phyloP scores from a whole-genome alignment of 2,113 vertebrate genomes.

The Laticauda laticaudata region DNA sequence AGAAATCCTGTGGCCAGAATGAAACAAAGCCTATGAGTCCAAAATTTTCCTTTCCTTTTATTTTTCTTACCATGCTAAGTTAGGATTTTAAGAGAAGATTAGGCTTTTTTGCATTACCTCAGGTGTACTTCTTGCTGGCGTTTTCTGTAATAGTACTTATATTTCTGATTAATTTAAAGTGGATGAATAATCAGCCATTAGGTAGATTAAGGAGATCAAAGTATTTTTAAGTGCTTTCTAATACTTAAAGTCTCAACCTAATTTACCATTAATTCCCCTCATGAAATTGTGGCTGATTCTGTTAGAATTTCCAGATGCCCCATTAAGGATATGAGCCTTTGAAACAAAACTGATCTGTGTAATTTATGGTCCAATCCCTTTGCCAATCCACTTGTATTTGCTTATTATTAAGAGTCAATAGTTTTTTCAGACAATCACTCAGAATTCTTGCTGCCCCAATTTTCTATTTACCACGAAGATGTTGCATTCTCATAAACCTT shows the following conservation, averaged over 20 bases:
- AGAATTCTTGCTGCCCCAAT: neutral
- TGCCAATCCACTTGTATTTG: neutral
- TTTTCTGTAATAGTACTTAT: slow-evolving; percentile 9
- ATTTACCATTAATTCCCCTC: neutral
- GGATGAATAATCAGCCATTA: neutral
- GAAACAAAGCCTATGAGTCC: slow-evolving; percentile 14
- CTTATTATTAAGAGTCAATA: neutral
- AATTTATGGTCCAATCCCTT: neutral
- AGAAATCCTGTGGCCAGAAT: neutral
- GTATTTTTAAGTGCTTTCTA: neutral
- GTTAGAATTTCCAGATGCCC: neutral
- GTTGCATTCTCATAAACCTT: neutral
- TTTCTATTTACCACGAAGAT: neutral
- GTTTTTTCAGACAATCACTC: neutral
- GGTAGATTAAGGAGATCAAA: slow-evolving; percentile 17
- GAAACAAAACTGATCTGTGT: neutral
- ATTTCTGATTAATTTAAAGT: neutral
- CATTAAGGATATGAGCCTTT: neutral
- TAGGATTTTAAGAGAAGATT: neutral
- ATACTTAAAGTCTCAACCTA: neutral
- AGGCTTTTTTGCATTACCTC: slow-evolving; percentile 25
- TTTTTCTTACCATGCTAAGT: neutral
- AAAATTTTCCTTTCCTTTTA: neutral
- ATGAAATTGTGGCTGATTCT: neutral
- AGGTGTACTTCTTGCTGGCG: neutral